Conservation (phyloP, 2,797 vertebrate genomes). For the Iguana delicatissima region DNA sequence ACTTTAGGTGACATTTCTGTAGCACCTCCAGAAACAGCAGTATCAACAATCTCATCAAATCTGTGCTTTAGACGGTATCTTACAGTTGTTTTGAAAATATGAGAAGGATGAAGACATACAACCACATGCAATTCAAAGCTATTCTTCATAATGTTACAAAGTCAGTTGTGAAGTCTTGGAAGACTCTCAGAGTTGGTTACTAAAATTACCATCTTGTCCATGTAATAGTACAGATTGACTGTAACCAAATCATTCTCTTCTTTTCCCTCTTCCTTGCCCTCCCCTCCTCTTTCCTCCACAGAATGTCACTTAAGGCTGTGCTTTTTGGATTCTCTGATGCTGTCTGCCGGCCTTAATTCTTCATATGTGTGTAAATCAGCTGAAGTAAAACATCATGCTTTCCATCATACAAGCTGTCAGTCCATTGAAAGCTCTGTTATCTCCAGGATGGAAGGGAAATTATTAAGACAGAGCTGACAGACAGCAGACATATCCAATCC, state of each 20-base stretch:
- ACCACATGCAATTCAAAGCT: background rate
- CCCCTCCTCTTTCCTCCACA: background rate
- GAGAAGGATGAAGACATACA: background rate
- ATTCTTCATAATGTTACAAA: background rate
- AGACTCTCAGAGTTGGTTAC: background rate
- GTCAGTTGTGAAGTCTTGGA: background rate
- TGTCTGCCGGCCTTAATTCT: constrained; percentile 29
- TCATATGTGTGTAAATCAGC: constrained; percentile 43
- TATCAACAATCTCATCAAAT: background rate
- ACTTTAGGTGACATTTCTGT: background rate
- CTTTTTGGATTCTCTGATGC: constrained; percentile 31
- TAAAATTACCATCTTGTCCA: background rate
- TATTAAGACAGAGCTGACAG: constrained; percentile 42
- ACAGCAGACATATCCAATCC: constrained; percentile 34
- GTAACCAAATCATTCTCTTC: too few species aligned
- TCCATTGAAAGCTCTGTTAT: constrained; percentile 42
- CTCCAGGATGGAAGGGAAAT: constrained; percentile 30
- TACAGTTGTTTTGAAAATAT: background rate
- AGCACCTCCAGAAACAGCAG: background rate
- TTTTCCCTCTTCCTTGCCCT: background rate
- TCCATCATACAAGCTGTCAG: constrained; percentile 46
- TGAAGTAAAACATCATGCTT: constrained; percentile 44
- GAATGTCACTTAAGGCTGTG: constrained; percentile 22
- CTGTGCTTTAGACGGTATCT: background rate
- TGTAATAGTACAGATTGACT: background rate